Evolutionary conservation across 2,888 invertebrate species (phyloP).

Genomic region (Drosophila eohydei): DNA sequence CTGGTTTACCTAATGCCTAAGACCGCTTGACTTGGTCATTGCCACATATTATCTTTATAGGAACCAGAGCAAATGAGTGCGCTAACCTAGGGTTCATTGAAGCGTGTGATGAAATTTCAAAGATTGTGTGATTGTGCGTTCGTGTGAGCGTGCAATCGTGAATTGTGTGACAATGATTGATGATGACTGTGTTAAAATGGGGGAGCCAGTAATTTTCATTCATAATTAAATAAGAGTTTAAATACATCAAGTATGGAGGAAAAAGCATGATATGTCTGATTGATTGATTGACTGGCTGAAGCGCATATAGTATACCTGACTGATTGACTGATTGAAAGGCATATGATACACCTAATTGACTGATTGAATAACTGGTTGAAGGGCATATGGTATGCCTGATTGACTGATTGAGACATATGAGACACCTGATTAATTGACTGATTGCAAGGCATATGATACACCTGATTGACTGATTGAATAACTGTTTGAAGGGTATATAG

Average conservation of each 20-base stretch:
- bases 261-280: neutral
- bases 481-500: neutral
- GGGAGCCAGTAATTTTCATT: neutral
- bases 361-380: no score
- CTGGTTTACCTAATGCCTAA: neutral
- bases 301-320: no score
- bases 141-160: neutral
- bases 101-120: slow-evolving; percentile 1
- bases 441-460: no score
- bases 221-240: no score
- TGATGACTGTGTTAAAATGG: neutral
- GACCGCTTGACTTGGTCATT: neutral
- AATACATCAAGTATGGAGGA: no score
- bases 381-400: no score
- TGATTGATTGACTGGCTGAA: no score
- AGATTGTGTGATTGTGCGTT: neutral
- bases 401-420: no score
- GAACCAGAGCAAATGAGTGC: neutral
- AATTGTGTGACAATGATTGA: neutral
- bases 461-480: neutral
- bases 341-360: no score
- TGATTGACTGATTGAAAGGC: no score
- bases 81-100: neutral
- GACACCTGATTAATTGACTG: no score
- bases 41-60: neutral